Evolutionary conservation across 2,113 vertebrate genomes (phyloP).

Genomic region (Petromus typicus): DNA sequence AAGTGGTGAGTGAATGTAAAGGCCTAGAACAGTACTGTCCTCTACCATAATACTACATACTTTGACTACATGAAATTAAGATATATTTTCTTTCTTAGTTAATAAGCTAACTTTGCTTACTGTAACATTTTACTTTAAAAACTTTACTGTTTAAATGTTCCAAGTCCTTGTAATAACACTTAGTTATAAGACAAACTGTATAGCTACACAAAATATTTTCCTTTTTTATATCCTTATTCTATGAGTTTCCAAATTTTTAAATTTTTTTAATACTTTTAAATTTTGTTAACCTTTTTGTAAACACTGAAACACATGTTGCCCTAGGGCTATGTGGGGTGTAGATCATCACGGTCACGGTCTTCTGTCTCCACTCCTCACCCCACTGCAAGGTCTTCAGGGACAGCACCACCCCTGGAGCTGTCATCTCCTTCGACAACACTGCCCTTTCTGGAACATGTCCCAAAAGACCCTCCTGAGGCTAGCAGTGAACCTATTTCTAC

Average conservation of each 20-base stretch:
- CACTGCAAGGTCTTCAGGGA: neutral
- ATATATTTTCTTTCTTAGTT: neutral
- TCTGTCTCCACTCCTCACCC: neutral
- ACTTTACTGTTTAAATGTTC: neutral
- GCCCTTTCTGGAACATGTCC: neutral
- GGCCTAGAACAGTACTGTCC: neutral
- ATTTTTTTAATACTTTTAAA: neutral
- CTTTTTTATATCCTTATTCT: neutral
- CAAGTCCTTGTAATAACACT: neutral
- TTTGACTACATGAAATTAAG: too few relatives aligned
- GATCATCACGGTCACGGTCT: neutral
- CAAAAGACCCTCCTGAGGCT: too few relatives aligned
- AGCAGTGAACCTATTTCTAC: too few relatives aligned
- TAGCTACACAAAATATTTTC: neutral
- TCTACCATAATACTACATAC: neutral
- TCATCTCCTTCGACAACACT: neutral
- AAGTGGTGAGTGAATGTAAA: neutral
- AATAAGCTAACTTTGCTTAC: neutral
- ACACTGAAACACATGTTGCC: neutral
- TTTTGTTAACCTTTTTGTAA: neutral
- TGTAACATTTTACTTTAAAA: too few relatives aligned
- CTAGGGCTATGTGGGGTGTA: neutral
- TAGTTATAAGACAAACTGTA: neutral
- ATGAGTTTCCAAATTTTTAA: neutral
- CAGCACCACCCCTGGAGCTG: neutral